Percentiles rank a stretch among this genome's conserved stretches.
phyloP scores from a whole-genome alignment of 2,888 invertebrate genomes.

The Emesis furor region DNA sequence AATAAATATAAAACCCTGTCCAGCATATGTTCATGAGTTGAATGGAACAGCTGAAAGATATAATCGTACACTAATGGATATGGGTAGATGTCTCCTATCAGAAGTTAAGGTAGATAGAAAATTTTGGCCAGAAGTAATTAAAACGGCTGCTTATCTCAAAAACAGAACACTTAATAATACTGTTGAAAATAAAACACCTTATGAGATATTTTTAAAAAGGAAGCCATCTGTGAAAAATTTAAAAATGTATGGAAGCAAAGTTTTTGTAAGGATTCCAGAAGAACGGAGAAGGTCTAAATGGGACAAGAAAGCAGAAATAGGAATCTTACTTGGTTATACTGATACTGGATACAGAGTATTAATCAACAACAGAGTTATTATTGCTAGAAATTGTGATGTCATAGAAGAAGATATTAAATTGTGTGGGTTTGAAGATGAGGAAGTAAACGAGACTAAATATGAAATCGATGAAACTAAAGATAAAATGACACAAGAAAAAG shows the following conservation, averaged over 20 bases:
- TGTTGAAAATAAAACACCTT: constrained; percentile 24
- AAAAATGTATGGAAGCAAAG: constrained; percentile 11
- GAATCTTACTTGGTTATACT: constrained; percentile 59
- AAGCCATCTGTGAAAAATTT: constrained; percentile 4
- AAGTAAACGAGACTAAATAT: not conserved
- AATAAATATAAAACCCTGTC: constrained; percentile 52
- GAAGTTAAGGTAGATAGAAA: constrained; percentile 56
- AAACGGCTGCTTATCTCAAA: constrained; percentile 53
- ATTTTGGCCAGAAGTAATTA: constrained; percentile 57
- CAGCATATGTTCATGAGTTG: constrained; percentile 51
- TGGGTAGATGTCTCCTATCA: constrained; percentile 57
- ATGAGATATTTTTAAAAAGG: not conserved
- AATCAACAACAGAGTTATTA: constrained; percentile 32
- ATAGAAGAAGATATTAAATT: not conserved
- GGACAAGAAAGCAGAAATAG: constrained; percentile 56
- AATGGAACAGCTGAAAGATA: constrained; percentile 52
- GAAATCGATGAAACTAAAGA: constrained; percentile 43
- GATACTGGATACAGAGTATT: constrained; percentile 55
- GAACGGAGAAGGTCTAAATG: constrained; percentile 39
- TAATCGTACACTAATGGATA: constrained; percentile 58
- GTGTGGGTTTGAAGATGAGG: constrained; percentile 60
- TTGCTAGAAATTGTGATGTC: not conserved
- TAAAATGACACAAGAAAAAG: constrained; percentile 3
- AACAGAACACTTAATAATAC: constrained; percentile 47
- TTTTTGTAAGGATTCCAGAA: not conserved